These are phyloP conservation scores for Poecilus cupreus DNA, from an alignment of 2,888 invertebrate species.

Conservation along the genomic window DNA sequence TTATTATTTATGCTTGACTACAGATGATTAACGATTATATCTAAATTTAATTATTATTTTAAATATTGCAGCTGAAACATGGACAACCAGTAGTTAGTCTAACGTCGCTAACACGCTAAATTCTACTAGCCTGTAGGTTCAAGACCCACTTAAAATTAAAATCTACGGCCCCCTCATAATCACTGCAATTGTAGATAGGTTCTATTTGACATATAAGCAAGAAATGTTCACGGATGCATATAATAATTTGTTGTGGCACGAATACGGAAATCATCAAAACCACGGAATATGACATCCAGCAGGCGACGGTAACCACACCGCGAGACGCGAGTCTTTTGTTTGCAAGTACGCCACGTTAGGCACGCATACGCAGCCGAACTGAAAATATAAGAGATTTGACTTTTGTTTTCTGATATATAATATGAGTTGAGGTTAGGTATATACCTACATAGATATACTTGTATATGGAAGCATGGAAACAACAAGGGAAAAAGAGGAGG, in stretches of 20 bases:
- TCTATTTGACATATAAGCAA: not conserved
- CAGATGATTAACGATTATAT: too few species aligned
- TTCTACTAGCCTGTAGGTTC: not conserved
- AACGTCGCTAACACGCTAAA: too few species aligned
- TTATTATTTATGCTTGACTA: too few species aligned
- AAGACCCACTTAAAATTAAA: not conserved
- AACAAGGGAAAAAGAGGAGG: not conserved
- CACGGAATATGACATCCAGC: not conserved
- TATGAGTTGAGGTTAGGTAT: not conserved
- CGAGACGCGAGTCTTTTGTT: constrained; percentile 10
- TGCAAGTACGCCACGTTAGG: not conserved
- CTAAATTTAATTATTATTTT: too few species aligned
- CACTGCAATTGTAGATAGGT: not conserved
- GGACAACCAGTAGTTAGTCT: too few species aligned
- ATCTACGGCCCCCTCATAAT: not conserved
- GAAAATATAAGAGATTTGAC: not conserved
- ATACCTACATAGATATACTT: not conserved
- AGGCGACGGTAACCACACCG: constrained; percentile 7
- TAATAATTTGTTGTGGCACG: constrained; percentile 29
- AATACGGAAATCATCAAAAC: too few species aligned
- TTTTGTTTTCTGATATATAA: not conserved
- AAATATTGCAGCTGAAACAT: too few species aligned
- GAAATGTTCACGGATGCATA: constrained; percentile 49
- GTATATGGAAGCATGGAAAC: not conserved
- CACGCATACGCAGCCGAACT: constrained; percentile 18